These are phyloP conservation scores for Heteromyza rotundicornis DNA, from an alignment of 2,888 invertebrate genomes.

Conservation along the genomic window DNA sequence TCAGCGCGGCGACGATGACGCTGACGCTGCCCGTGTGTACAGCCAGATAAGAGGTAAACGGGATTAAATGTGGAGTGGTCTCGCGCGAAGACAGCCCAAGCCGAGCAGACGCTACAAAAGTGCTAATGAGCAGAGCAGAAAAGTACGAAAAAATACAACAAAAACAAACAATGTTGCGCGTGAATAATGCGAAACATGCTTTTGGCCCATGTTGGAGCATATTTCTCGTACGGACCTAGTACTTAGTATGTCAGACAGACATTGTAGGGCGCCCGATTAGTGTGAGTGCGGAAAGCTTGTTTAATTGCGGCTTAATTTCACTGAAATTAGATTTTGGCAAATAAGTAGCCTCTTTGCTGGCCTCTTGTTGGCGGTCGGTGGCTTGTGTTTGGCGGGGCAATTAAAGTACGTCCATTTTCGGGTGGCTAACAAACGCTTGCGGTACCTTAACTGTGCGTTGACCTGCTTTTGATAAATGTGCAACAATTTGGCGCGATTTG, in stretches of 20 bases:
- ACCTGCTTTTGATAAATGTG: slow-evolving; percentile 51
- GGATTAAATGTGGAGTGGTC: neutral
- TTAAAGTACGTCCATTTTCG: no score
- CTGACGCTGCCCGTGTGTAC: no score
- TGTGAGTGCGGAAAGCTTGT: neutral
- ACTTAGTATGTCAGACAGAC: neutral
- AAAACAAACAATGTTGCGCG: neutral
- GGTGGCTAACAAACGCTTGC: no score
- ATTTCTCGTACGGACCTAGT: no score
- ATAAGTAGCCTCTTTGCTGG: neutral
- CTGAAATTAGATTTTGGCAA: neutral
- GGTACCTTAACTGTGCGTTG: slow-evolving; percentile 43
- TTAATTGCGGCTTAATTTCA: neutral
- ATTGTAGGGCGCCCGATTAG: neutral
- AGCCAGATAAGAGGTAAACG: neutral
- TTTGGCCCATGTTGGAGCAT: neutral
- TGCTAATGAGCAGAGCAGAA: slow-evolving; percentile 3
- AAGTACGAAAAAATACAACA: no score
- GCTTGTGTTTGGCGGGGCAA: neutral
- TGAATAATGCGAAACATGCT: neutral
- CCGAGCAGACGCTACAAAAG: neutral
- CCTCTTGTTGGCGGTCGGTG: neutral
- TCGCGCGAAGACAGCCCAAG: neutral
- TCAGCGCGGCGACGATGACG: slow-evolving; percentile 29
- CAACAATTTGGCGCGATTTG: slow-evolving; percentile 51